phyloP scores from a whole-genome alignment of 2,888 invertebrate genomes.

The Thera britannica region DNA sequence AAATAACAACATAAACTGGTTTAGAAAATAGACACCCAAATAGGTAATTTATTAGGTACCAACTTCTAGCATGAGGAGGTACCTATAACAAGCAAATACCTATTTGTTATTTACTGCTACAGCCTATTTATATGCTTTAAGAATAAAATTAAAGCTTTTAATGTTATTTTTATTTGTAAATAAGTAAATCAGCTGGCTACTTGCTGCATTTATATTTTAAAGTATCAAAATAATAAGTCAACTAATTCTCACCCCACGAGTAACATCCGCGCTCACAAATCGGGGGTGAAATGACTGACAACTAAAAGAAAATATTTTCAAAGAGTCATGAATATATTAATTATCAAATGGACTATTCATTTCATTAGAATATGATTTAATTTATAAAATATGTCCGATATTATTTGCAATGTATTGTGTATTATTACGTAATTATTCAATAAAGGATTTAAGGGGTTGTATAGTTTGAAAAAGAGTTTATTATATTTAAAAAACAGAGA shows the following conservation, averaged over 20 bases:
- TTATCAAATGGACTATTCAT: constrained; percentile 70
- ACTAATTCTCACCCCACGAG: constrained; percentile 37
- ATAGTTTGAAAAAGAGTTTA: not conserved
- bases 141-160: too few relatives aligned
- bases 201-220: not conserved
- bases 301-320: constrained; percentile 69
- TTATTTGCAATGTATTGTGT: constrained; percentile 50
- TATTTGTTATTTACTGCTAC: too few relatives aligned
- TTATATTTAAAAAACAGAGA: not conserved
- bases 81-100: too few relatives aligned
- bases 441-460: constrained; percentile 38
- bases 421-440: constrained; percentile 39
- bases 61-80: too few relatives aligned
- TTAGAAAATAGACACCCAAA: too few relatives aligned
- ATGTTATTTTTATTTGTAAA: too few relatives aligned
- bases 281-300: constrained; percentile 71
- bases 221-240: constrained; percentile 49
- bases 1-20: too few relatives aligned
- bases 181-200: not conserved
- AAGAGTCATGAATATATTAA: constrained; percentile 76
- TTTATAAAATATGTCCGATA: constrained; percentile 55
- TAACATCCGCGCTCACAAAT: constrained; percentile 34
- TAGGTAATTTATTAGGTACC: too few relatives aligned
- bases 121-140: too few relatives aligned
- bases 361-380: constrained; percentile 52